Conservation (phyloP, 2,797 vertebrate species). For the Amazona finschi region DNA sequence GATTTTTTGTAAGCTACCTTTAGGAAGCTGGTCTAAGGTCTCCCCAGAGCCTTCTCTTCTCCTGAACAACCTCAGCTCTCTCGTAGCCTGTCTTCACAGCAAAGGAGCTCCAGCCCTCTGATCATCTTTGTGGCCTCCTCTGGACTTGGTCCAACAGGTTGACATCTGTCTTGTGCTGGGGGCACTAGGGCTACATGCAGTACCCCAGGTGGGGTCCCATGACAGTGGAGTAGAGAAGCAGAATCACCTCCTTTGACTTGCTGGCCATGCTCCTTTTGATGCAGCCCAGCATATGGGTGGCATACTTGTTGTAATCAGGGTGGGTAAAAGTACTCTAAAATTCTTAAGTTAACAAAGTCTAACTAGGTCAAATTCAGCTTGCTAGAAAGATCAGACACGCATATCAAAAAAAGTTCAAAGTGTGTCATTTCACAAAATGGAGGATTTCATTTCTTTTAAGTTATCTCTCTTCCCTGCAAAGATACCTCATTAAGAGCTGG, state of each 20-base stretch:
- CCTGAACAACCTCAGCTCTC: not conserved
- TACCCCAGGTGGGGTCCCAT: not conserved
- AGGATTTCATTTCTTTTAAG: not conserved
- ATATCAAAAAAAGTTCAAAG: not conserved
- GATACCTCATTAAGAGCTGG: not conserved
- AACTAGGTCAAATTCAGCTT: not conserved
- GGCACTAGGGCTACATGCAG: not conserved
- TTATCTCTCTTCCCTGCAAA: not conserved
- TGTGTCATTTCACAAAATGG: not conserved
- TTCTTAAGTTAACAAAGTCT: not conserved
- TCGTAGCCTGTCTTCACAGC: not conserved
- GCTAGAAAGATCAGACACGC: not conserved
- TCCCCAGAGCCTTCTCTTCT: not conserved
- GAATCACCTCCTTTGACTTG: not conserved
- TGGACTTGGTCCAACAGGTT: not conserved
- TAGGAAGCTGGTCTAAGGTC: not conserved
- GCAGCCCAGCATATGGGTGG: not conserved
- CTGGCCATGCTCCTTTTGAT: not conserved
- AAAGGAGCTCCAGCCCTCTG: not conserved
- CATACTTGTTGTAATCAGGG: not conserved
- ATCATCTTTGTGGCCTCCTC: not conserved
- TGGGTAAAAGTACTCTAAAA: not conserved
- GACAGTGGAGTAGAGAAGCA: not conserved
- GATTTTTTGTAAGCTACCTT: not conserved
- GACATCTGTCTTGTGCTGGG: not conserved